Evolutionary conservation across 2,113 vertebrate species (phyloP), one percentile per base, ranked within the genome.

Genomic region (Tachysurus vachellii): DNA sequence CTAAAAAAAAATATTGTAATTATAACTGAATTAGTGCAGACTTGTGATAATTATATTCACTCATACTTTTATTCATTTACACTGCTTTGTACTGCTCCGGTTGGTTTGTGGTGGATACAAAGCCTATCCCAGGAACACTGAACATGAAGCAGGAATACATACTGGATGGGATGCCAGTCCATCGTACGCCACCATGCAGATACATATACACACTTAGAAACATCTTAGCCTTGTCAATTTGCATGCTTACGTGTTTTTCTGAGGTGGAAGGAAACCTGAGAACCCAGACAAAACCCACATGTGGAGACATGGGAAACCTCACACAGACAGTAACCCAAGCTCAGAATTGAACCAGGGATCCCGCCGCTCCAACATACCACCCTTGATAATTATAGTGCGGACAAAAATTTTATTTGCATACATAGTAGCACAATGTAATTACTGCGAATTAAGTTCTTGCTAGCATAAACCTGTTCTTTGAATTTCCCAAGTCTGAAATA

Each of bases 401-500:
- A 59, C 47, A 80, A 79, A 36, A 66, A 79, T 80, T 80, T 57
- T 66, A 79, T 53, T 54, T 79, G 56, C 71, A 85, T 61, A 77
- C 73, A 21, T 54, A 21, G 61, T 59, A 36, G 31, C 11, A 54
- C 16, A 26, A 54, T 54, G 44, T 80, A 80, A 66, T 86, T 79
- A 80, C 42, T 26, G 44, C 31, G 66, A 81, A 59, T 71, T 68
- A 81, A 81, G 79, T 59, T 86, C 53, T 42, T 53, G 79, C 36
- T 68, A 61, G 36, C 54, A 36, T 44, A 44, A 54, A 59, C 31
- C 12, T 61, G 17, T 57, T 70, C 13, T 47, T 6, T 81, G 53
- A 26, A 47, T 86, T 86, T 86, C 56, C 70, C 70, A 76, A 53
- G 56, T 64, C 59, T 44, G 19, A 77, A 84, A 73, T 84, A 50